A percentile compares a stretch with the other conserved stretches of the same genome.
These are phyloP conservation scores for Atherix ibis DNA, from an alignment of 2,888 invertebrate genomes.

Conservation along the genomic window DNA sequence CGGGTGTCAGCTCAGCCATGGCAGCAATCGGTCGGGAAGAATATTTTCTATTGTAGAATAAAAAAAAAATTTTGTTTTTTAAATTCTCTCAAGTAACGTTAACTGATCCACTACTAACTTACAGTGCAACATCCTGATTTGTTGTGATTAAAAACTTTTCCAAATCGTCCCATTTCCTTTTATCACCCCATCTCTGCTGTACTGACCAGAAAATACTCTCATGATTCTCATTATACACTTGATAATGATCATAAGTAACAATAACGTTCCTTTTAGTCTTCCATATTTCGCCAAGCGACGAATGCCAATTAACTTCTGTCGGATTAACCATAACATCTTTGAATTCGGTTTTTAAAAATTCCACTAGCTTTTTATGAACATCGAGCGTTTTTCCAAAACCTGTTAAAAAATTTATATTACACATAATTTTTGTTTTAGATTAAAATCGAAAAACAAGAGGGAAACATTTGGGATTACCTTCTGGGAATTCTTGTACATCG, in stretches of 20 bases:
- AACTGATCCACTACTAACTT: slow-evolving; percentile 19
- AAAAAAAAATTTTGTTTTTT: not conserved
- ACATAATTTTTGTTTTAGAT: no score
- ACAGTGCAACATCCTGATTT: slow-evolving; percentile 21
- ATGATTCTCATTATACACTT: slow-evolving; percentile 25
- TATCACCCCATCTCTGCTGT: slow-evolving; percentile 51
- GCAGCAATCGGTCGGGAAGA: slow-evolving; percentile 39
- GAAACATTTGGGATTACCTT: no score
- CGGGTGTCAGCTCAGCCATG: slow-evolving; percentile 54
- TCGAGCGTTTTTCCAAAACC: slow-evolving; percentile 17
- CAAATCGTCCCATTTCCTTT: slow-evolving; percentile 36
- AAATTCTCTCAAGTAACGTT: not conserved
- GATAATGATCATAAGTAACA: slow-evolving; percentile 35
- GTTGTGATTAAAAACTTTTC: slow-evolving; percentile 35
- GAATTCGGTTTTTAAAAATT: slow-evolving; percentile 37
- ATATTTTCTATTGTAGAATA: no score
- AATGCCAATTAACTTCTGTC: slow-evolving; percentile 33
- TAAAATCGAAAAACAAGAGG: no score
- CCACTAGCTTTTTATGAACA: slow-evolving; percentile 37
- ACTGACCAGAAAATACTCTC: slow-evolving; percentile 39
- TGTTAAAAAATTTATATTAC: no score
- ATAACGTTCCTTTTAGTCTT: slow-evolving; percentile 34
- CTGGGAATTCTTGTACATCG: slow-evolving; percentile 44
- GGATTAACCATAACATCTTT: slow-evolving; percentile 37
- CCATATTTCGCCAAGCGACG: slow-evolving; percentile 36